Percentiles rank a stretch among this genome's conserved stretches.
Conservation (phyloP, 1,140 invertebrate species). For the Thaumatotibia leucotreta region DNA sequence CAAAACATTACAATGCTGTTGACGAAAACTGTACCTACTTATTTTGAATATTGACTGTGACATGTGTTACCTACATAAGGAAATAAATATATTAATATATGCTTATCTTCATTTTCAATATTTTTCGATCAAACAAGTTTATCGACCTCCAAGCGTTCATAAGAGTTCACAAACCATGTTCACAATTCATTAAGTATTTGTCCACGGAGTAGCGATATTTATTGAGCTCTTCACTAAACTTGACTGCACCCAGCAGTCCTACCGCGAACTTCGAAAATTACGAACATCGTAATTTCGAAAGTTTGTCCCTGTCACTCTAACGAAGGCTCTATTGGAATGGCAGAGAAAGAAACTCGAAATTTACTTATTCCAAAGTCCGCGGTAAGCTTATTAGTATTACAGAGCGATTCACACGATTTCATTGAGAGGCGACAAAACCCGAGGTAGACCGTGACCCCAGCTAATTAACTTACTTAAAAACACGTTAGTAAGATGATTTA, state of each 20-base stretch:
- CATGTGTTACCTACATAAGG: no score
- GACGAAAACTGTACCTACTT: no score
- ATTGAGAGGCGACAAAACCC: slow-evolving; percentile 1
- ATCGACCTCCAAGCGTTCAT: not conserved
- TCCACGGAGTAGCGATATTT: slow-evolving; percentile 44
- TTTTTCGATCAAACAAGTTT: not conserved
- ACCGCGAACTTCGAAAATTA: no score
- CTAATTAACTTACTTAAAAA: slow-evolving; percentile 12
- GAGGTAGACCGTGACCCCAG: not conserved
- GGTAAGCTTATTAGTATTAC: no score
- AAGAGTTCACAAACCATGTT: not conserved
- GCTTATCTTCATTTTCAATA: not conserved
- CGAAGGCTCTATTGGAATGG: no score
- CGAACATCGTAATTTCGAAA: no score
- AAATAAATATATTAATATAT: no score
- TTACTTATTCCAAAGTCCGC: no score
- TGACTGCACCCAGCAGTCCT: slow-evolving; percentile 22
- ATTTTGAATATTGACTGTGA: no score
- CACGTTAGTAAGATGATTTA: slow-evolving; percentile 1
- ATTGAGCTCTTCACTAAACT: slow-evolving; percentile 34
- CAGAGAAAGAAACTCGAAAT: no score
- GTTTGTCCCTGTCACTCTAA: no score
- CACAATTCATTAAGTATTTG: slow-evolving; percentile 34
- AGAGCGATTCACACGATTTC: slow-evolving; percentile 6
- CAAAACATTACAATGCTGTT: no score